Evolutionary conservation across 2,113 vertebrate genomes (phyloP).

Genomic region (Macquaria australasica): DNA sequence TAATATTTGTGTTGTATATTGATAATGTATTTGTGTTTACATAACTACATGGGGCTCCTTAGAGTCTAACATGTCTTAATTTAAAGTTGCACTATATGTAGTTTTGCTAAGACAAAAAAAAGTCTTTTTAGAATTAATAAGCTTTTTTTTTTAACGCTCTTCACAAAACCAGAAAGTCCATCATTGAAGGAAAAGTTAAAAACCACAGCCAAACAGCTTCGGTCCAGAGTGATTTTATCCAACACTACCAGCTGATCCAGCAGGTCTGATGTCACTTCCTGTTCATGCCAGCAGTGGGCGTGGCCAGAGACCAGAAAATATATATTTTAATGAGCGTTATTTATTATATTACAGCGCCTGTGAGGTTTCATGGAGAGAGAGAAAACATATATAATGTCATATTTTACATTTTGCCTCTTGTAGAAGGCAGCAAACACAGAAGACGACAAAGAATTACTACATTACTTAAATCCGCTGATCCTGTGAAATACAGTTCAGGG

Average conservation of each 20-base stretch:
- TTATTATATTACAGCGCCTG: background rate
- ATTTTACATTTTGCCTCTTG: background rate
- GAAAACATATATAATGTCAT: background rate
- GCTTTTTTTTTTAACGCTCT: constrained; percentile 25
- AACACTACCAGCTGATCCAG: background rate
- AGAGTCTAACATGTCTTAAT: constrained; percentile 55
- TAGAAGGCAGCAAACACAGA: background rate
- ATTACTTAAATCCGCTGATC: too few species aligned
- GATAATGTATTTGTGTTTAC: constrained; percentile 78
- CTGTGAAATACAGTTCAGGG: too few species aligned
- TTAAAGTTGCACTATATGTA: constrained; percentile 72
- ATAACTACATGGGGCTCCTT: constrained; percentile 49
- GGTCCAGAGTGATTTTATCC: background rate
- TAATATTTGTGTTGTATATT: constrained; percentile 80
- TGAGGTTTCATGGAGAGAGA: background rate
- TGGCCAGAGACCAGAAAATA: background rate
- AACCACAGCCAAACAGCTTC: background rate
- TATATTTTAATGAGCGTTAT: background rate
- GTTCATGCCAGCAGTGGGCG: background rate
- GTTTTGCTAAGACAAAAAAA: constrained; percentile 33
- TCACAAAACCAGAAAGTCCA: too few species aligned
- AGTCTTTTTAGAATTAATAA: constrained; percentile 6
- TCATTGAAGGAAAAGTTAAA: too few species aligned
- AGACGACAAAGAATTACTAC: too few species aligned
- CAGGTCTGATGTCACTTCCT: constrained; percentile 26